phyloP scores from a whole-genome alignment of 2,797 vertebrate species.

The Morelia viridis region DNA sequence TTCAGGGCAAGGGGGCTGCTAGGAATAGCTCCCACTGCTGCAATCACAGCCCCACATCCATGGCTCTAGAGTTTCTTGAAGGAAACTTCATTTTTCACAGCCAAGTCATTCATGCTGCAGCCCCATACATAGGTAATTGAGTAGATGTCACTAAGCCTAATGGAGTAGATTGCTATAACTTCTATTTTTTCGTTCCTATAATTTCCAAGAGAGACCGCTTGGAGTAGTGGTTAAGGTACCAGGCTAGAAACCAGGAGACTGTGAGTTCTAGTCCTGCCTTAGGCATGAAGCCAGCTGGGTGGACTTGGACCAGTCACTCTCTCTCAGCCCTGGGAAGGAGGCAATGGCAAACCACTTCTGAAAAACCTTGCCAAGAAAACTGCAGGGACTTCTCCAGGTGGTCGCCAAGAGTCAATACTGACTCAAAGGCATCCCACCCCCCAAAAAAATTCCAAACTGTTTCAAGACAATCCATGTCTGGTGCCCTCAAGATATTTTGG shows the following conservation, averaged over 20 bases:
- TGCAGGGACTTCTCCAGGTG: background rate
- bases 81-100: constrained; percentile 27
- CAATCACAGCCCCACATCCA: constrained; percentile 33
- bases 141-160: background rate
- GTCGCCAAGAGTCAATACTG: background rate
- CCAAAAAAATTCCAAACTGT: background rate
- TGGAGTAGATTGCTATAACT: constrained; percentile 48
- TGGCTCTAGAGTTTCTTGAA: constrained; percentile 32
- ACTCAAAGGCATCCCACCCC: background rate
- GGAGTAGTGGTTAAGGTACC: background rate
- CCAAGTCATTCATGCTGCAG: constrained; percentile 19
- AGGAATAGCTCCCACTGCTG: constrained; percentile 27
- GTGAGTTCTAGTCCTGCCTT: background rate
- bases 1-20: constrained; percentile 47
- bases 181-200: constrained; percentile 46
- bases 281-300: background rate
- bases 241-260: background rate
- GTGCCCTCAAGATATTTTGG: background rate
- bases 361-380: background rate
- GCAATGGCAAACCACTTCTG: background rate
- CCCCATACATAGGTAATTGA: background rate
- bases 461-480: background rate
- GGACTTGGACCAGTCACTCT: background rate
- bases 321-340: background rate
- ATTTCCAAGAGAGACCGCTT: constrained; percentile 1